These are phyloP conservation scores for Phalloptychus januarius DNA, from an alignment of 2,797 vertebrate species.

Conservation along the genomic window DNA sequence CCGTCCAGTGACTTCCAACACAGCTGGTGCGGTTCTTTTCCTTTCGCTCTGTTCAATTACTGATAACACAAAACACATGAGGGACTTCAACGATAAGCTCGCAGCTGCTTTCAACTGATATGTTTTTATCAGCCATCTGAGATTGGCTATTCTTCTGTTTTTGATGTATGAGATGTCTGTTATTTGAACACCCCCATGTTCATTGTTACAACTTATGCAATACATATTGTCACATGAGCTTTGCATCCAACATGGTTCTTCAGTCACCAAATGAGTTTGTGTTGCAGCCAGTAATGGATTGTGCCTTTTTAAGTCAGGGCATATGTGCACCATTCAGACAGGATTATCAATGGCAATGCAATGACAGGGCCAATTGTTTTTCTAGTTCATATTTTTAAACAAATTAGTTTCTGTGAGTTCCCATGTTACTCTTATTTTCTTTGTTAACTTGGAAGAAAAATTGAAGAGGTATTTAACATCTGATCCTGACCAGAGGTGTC, in stretches of 20 bases:
- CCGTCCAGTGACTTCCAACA: slow-evolving; percentile 96
- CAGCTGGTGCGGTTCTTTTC: slow-evolving; percentile 77
- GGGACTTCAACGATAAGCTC: neutral
- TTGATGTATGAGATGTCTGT: slow-evolving; percentile 1
- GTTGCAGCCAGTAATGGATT: neutral
- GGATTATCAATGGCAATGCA: slow-evolving; percentile 2
- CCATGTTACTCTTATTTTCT: neutral
- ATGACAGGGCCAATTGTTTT: neutral
- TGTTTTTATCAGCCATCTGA: slow-evolving; percentile 18
- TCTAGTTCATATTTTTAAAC: slow-evolving; percentile 1
- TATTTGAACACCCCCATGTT: neutral
- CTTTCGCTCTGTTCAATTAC: slow-evolving; percentile 10
- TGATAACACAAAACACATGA: slow-evolving; percentile 4
- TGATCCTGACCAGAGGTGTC: neutral
- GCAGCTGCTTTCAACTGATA: slow-evolving; percentile 7
- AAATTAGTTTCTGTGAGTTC: neutral
- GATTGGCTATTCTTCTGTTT: slow-evolving; percentile 9
- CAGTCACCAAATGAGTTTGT: neutral
- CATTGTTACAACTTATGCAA: neutral
- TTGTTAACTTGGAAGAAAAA: neutral
- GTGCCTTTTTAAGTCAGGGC: neutral
- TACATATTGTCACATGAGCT: neutral
- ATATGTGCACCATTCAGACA: neutral
- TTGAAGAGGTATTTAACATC: neutral
- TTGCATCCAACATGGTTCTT: neutral